Evolutionary conservation across 2,888 invertebrate species (phyloP), one percentile per base, ranked within the genome.

Genomic region (Drosophila cognata): DNA sequence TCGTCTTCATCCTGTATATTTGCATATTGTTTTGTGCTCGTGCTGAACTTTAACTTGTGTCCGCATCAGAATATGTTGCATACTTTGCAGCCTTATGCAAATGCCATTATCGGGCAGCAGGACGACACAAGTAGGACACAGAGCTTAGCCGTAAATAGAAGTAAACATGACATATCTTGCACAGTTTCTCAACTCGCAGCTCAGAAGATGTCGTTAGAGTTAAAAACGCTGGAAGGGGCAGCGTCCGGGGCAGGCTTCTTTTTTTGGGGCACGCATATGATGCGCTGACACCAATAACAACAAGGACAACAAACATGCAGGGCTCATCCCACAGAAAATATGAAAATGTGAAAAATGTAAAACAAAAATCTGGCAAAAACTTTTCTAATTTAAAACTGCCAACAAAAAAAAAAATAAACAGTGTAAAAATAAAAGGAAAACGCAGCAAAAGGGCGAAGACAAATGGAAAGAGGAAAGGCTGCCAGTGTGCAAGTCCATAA

Each of bases 331-430:
- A 84, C 80, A 76, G 89, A 87, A 90, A 87, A 90, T 89, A 89
- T 90, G 88, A 87, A 90, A 87, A 90, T 89, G 89, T 90, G 89
- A 89, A 90, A 86, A 82, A 90, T 84, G 89, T 83, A 82, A 90
- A 87, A 87, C 82, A 88, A 90, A 90, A 84, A 88, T 88, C 85
- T 88, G 82, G 88, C 85, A 70, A 87, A 84, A 87, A 87, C 87
- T 87, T 87, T 87, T 87, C 87, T 87, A 87, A 87, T 87, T 87
- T 87, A 87, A 87, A 87, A 87, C 89, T 89, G 87, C 91, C 82
- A 87, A 89, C 84, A 87, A 76, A 82, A 75, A 79, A 75, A 79
- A 84, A 81, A 71, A 51, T 57, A 67, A 59, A 56, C 36, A 55
- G 58, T 71, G 52, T 50, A 68, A 71, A 73, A 73, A 66, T 70